Percentiles rank a stretch among this genome's conserved stretches.
Conservation (phyloP, 23 tunicate genomes). For the Styela clava region DNA sequence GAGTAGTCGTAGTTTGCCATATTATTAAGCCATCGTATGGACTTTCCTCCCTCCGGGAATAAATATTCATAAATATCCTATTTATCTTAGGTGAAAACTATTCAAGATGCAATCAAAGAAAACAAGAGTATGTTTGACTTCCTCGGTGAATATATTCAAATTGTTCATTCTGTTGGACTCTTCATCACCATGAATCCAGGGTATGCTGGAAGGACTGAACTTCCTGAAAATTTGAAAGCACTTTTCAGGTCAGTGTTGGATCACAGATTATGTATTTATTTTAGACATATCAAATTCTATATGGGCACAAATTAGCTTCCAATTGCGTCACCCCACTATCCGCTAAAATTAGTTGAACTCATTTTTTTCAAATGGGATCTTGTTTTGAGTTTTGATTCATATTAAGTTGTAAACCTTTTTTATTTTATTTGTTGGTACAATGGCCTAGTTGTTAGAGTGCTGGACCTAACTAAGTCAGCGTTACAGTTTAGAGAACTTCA, state of each 20-base stretch:
- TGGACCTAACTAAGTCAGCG: too few relatives aligned
- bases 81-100: slow-evolving; percentile 70
- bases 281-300: too few relatives aligned
- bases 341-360: neutral
- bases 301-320: neutral
- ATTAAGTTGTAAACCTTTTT: too few relatives aligned
- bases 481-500: too few relatives aligned
- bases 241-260: slow-evolving; percentile 60
- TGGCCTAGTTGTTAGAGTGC: too few relatives aligned
- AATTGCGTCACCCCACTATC: neutral
- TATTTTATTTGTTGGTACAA: too few relatives aligned
- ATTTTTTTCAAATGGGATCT: neutral
- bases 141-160: slow-evolving; percentile 81
- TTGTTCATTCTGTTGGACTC: slow-evolving; percentile 89
- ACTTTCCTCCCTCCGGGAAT: too few relatives aligned
- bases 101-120: slow-evolving; percentile 96
- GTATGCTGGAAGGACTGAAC: slow-evolving; percentile 95
- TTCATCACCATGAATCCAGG: slow-evolving; percentile 99
- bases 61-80: too few relatives aligned
- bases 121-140: slow-evolving; percentile 78
- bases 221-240: slow-evolving; percentile 95
- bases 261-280: too few relatives aligned
- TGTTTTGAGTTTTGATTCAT: neutral
- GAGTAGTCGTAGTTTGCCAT: too few relatives aligned
- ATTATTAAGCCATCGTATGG: too few relatives aligned